Base-by-base conservation (phyloP, 2,113 vertebrate species). In the Hiodon alosoides region DNA sequence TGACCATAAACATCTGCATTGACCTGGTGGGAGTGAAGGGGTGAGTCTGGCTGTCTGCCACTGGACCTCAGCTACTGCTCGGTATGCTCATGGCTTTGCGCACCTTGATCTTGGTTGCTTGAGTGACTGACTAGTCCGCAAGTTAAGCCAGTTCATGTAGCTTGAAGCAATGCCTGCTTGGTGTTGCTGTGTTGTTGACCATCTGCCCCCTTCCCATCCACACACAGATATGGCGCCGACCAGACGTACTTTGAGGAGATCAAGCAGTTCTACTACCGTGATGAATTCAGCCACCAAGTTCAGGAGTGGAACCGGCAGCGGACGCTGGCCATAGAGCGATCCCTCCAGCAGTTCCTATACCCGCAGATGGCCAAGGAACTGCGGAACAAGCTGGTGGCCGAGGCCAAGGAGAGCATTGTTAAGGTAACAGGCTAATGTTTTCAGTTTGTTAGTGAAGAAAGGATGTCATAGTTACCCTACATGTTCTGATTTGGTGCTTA, bases 221-320 rank as follows among this genome's bases (percentile, higher is more conserved):
- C 31, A 2, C 77, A 72, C 84, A 99, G 97, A 65, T 99, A 92
- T 4, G 95, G 94, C 4, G 95, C 86, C 0, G 97, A 99, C 84
- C 96, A 98, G 87, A 97, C 96, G 0, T 99, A 99, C 80, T 99
- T 98, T 81, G 97, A 99, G 72, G 97, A 99, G 83, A 99, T 99
- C 85, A 99, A 99, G 78, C 97, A 98, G 82, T 99, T 99, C 86
- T 98, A 99, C 84, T 99, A 99, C 83, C 93, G 97, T 67, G 97
- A 99, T 54, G 97, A 99, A 87, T 99, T 99, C 91, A 99, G 97
- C 83, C 97, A 99, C 86, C 97, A 99, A 81, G 97, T 99, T 75
- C 97, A 99, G 76, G 97, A 99, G 82, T 99, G 97, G 97, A 99
- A 98, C 82, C 92, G 95, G 48, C 97, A 99, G 85, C 92, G 97